A percentile compares a stretch with the other conserved stretches of the same genome.
These are phyloP conservation scores for Larimichthys polyactis DNA, from an alignment of 2,113 vertebrate species.

Conservation along the genomic window DNA sequence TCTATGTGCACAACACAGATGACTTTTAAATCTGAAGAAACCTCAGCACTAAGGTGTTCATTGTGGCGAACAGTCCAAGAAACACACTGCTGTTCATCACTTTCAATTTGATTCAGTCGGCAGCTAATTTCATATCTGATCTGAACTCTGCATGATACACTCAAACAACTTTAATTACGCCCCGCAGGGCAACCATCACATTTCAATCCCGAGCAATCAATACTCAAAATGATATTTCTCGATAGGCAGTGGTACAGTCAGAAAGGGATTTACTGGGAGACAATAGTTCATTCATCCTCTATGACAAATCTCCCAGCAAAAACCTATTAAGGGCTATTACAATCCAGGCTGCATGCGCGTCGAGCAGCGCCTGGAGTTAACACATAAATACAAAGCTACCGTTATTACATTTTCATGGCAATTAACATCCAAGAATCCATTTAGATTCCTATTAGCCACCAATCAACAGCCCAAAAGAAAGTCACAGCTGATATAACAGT, in stretches of 20 bases:
- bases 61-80: slow-evolving; percentile 24
- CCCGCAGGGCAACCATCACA: slow-evolving; percentile 48
- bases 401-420: slow-evolving; percentile 60
- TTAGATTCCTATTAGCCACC: slow-evolving; percentile 65
- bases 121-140: slow-evolving; percentile 44
- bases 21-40: slow-evolving; percentile 18
- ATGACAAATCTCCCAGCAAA: slow-evolving; percentile 60
- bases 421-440: slow-evolving; percentile 70
- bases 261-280: slow-evolving; percentile 44
- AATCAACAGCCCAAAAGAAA: slow-evolving; percentile 55
- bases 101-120: slow-evolving; percentile 50
- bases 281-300: slow-evolving; percentile 50
- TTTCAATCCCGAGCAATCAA: slow-evolving; percentile 46
- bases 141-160: slow-evolving; percentile 47
- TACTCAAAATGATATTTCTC: slow-evolving; percentile 54
- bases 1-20: background rate
- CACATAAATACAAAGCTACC: slow-evolving; percentile 57
- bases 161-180: slow-evolving; percentile 64
- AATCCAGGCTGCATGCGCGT: slow-evolving; percentile 38
- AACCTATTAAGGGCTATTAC: slow-evolving; percentile 69
- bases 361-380: slow-evolving; percentile 55
- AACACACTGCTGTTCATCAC: slow-evolving; percentile 20
- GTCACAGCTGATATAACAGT: slow-evolving; percentile 65
- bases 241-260: slow-evolving; percentile 20
- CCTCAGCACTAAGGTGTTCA: background rate